Conservation (phyloP, 2,797 vertebrate genomes). For the Anniella stebbinsi region DNA sequence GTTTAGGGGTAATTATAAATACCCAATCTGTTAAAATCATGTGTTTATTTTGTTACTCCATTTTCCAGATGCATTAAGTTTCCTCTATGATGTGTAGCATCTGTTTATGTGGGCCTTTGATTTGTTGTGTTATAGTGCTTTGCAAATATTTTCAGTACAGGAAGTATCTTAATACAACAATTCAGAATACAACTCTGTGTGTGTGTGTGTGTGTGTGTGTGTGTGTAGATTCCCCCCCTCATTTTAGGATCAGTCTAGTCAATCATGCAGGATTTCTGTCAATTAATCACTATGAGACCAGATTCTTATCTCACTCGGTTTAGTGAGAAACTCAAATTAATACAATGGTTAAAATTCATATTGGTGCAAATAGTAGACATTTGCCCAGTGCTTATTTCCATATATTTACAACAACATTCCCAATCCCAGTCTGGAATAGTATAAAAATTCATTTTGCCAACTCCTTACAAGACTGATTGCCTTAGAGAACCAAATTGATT, state of each 20-base stretch:
- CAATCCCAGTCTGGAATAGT: not conserved
- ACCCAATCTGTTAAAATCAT: slow-evolving; percentile 48
- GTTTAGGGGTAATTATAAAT: slow-evolving; percentile 48
- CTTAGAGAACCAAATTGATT: not conserved
- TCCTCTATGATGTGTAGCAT: slow-evolving; percentile 35
- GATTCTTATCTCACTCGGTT: not conserved
- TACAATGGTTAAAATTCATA: rapidly evolving
- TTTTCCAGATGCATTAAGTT: slow-evolving; percentile 49
- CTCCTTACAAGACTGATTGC: not conserved
- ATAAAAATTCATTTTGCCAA: not conserved
- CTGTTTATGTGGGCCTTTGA: slow-evolving; percentile 33
- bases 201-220: not conserved
- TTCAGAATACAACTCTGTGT: no score
- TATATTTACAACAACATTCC: not conserved
- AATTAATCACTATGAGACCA: rapidly evolving
- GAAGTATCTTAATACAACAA: slow-evolving; percentile 8
- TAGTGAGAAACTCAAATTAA: not conserved
- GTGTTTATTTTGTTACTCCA: slow-evolving; percentile 22
- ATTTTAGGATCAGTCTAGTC: not conserved
- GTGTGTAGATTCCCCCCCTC: rapidly evolving
- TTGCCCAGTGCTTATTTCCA: slow-evolving; percentile 11
- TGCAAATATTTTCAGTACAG: not conserved
- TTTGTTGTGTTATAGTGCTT: slow-evolving; percentile 32
- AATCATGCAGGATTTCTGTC: not conserved
- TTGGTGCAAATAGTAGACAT: not conserved